Base-by-base conservation (phyloP, 2,888 invertebrate species). In the Reticulitermes lucifugus region DNA sequence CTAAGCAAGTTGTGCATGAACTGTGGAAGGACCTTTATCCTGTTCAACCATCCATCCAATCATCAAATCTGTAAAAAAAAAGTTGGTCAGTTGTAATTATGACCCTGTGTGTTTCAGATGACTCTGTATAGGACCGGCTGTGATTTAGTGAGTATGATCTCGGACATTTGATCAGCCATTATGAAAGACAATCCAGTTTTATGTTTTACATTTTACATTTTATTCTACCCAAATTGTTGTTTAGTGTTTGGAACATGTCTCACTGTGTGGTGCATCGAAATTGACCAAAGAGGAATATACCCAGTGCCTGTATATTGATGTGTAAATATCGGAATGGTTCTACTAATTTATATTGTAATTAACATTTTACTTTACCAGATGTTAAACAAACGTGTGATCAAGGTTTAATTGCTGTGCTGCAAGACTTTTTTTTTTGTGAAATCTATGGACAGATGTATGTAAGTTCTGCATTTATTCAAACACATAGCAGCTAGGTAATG, bases 51-150 rank as follows among this genome's bases (percentile, higher is more conserved):
- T 35, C 0, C 35, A 35, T 35, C 35, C 35, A 35, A 4, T 35
- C 35, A 3, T 35, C 35, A 35, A 35, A 35, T 18, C 5, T 55
- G 55, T 14, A 55, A 55, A 18, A 12, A 12, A 5, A 18, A 55
- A 18, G 14, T 18, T 18, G 5, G 18, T 18, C 55, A 5, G 18
- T 51, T 55, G 55, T 55, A 55, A 55, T 18, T 14, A 5, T 55
- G 55, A 7, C n/a, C 22, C 41, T 71, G 79, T 83, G 85, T 75
- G 84, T 88, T 88, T 46, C 86, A 89, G 88, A 88, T 86, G 88
- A 88, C 85, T 88, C 87, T 79, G 88, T 88, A 83, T 89, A 86
- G 87, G 73, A 84, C 75, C 60, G 82, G 83, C 85, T 85, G 87
- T 87, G 87, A 87, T 87, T 79, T 85, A 84, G 80, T 73, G 73